phyloP scores from a whole-genome alignment of 1,140 invertebrate species.

The Zaprionus ornatus region DNA sequence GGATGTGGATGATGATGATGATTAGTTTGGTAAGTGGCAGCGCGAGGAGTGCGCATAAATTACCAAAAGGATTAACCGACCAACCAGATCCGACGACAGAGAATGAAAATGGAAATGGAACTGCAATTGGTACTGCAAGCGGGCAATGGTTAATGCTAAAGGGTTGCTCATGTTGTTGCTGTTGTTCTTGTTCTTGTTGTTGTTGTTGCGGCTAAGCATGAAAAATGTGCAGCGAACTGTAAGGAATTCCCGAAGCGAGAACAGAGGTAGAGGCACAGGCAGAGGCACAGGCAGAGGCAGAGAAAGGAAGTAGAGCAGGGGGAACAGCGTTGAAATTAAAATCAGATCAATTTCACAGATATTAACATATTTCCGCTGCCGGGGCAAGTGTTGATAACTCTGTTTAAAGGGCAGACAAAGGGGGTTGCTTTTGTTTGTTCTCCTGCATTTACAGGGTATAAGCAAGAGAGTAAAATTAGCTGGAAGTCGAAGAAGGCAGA shows the following conservation, averaged over 20 bases:
- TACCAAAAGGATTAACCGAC: constrained; percentile 76
- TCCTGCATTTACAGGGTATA: constrained; percentile 5
- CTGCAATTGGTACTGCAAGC: constrained; percentile 50
- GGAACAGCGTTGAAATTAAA: constrained; percentile 69
- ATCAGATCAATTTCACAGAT: constrained; percentile 81
- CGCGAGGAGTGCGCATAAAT: constrained; percentile 72
- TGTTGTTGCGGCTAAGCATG: constrained; percentile 22
- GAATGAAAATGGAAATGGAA: constrained; percentile 36
- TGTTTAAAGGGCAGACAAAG: constrained; percentile 16
- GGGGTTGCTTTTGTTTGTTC: constrained; percentile 53
- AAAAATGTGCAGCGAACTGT: constrained; percentile 66
- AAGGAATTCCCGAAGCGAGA: constrained; percentile 57
- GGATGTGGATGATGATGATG: constrained; percentile 52
- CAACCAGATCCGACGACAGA: constrained; percentile 10
- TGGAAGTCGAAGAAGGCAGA: background rate
- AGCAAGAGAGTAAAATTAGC: background rate
- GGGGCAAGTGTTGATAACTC: constrained; percentile 64
- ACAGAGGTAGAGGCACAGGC: background rate
- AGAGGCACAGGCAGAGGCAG: background rate
- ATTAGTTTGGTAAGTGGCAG: constrained; percentile 80
- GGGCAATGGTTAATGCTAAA: constrained; percentile 9
- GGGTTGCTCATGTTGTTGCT: constrained; percentile 50
- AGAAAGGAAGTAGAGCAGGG: background rate
- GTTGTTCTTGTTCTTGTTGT: constrained; percentile 2
- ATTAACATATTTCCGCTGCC: constrained; percentile 66